Evolutionary conservation across 1,140 invertebrate genomes (phyloP).

Genomic region (Drosophila sulfurigaster): DNA sequence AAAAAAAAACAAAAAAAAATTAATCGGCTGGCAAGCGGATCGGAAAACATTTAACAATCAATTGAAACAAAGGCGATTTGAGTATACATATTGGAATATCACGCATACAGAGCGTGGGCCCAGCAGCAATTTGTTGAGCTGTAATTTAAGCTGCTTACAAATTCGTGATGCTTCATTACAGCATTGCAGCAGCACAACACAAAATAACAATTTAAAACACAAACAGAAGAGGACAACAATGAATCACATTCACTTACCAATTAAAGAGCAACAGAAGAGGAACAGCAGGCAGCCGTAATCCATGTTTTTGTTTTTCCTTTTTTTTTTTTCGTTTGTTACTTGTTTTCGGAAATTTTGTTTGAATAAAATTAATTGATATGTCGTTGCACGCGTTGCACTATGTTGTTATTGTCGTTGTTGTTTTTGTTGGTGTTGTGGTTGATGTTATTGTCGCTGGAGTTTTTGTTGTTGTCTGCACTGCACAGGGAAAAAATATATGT

Average conservation of each 20-base stretch:
- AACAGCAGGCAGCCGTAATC: constrained; percentile 73
- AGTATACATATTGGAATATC: constrained; percentile 26
- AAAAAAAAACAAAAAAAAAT: constrained; percentile 44
- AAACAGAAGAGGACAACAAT: constrained; percentile 8
- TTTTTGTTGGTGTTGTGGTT: neutral
- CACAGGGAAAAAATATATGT: constrained; percentile 24
- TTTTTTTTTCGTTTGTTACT: constrained; percentile 28
- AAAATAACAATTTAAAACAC: constrained; percentile 4
- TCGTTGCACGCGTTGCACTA: constrained; percentile 38
- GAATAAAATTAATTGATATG: constrained; percentile 69
- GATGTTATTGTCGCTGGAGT: neutral
- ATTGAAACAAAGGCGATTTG: constrained; percentile 49
- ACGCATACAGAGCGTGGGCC: constrained; percentile 57
- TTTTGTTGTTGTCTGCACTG: constrained; percentile 19
- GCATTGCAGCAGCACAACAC: constrained; percentile 1
- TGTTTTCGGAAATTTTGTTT: constrained; percentile 35
- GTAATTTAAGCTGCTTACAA: constrained; percentile 30
- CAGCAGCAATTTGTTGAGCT: constrained; percentile 35
- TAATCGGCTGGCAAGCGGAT: constrained; percentile 44
- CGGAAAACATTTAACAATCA: constrained; percentile 55
- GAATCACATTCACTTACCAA: constrained; percentile 64
- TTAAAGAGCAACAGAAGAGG: constrained; percentile 63
- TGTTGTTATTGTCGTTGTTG: constrained; percentile 3
- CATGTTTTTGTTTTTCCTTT: constrained; percentile 53
- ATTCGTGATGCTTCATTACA: constrained; percentile 15